These are phyloP conservation scores for Halcyon smyrnensis DNA, from an alignment of 2,797 vertebrate species.

Conservation along the genomic window DNA sequence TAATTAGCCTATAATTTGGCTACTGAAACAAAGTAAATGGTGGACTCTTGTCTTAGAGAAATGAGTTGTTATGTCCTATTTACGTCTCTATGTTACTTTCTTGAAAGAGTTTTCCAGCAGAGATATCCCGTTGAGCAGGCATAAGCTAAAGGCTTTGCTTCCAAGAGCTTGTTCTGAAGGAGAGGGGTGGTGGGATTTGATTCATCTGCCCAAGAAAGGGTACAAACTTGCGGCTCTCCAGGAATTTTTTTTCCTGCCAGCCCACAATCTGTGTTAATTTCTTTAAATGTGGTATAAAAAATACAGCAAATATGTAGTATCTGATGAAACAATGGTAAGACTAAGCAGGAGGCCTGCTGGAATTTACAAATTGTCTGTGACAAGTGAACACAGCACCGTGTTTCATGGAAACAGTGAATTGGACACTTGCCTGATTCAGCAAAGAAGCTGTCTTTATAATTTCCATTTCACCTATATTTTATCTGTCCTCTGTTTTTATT, in stretches of 20 bases:
- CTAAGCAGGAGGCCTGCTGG: not conserved
- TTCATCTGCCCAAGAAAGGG: not conserved
- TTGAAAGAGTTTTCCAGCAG: not conserved
- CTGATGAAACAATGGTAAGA: not conserved
- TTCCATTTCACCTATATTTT: conserved; percentile 12
- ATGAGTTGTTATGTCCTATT: not conserved
- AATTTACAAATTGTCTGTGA: conserved; percentile 53
- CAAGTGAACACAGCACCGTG: conserved; percentile 29
- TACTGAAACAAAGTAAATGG: not conserved
- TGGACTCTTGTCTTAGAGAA: not conserved
- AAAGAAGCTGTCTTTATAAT: conserved; percentile 47
- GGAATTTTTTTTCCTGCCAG: not conserved
- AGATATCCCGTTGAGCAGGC: not conserved
- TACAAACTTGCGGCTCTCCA: conserved; percentile 1
- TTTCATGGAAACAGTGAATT: not conserved
- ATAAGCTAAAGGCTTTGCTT: not conserved
- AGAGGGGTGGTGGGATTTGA: not conserved
- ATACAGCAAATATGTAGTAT: not conserved
- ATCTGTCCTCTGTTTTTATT: not conserved
- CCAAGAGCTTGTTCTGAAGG: not conserved
- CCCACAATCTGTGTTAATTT: conserved; percentile 34
- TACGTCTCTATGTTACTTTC: not conserved
- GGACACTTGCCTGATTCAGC: conserved; percentile 54
- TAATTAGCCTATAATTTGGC: not conserved
- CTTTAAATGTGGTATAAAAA: not conserved